phyloP scores from a whole-genome alignment of 1,140 invertebrate genomes.

The Rhagoletis zephyria region DNA sequence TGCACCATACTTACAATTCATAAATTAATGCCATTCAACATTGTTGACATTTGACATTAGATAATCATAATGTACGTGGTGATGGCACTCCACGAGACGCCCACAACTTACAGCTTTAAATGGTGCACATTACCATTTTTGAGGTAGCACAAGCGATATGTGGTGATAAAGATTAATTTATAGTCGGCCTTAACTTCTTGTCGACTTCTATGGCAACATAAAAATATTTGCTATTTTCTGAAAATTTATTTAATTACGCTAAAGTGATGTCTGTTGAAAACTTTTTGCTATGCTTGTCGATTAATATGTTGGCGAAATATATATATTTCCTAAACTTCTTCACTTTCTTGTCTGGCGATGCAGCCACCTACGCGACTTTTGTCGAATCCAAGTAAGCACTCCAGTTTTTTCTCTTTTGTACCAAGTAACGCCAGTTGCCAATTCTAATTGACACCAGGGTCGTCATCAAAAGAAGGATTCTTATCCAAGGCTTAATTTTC shows the following conservation, averaged over 20 bases:
- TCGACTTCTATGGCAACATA: background rate
- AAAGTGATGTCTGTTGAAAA: too few relatives aligned
- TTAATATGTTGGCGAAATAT: too few relatives aligned
- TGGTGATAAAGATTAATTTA: background rate
- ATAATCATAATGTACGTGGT: background rate
- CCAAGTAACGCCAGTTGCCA: too few relatives aligned
- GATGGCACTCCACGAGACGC: constrained; percentile 37
- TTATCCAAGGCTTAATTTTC: too few relatives aligned
- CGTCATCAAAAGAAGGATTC: too few relatives aligned
- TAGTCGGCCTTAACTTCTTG: background rate
- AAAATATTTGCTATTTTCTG: background rate
- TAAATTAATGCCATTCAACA: constrained; percentile 7
- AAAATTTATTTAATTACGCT: background rate
- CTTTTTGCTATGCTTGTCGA: too few relatives aligned
- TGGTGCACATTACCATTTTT: background rate
- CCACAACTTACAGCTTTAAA: background rate
- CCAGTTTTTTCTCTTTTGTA: too few relatives aligned
- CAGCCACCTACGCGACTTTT: too few relatives aligned
- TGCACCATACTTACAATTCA: constrained; percentile 10
- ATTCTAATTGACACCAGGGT: too few relatives aligned
- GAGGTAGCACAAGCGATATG: background rate
- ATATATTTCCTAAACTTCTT: too few relatives aligned
- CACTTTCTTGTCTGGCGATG: too few relatives aligned
- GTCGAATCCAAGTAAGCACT: too few relatives aligned
- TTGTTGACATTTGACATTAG: constrained; percentile 38